Base-by-base conservation (phyloP, 2,113 vertebrate genomes). In the Urocitellus parryii region DNA sequence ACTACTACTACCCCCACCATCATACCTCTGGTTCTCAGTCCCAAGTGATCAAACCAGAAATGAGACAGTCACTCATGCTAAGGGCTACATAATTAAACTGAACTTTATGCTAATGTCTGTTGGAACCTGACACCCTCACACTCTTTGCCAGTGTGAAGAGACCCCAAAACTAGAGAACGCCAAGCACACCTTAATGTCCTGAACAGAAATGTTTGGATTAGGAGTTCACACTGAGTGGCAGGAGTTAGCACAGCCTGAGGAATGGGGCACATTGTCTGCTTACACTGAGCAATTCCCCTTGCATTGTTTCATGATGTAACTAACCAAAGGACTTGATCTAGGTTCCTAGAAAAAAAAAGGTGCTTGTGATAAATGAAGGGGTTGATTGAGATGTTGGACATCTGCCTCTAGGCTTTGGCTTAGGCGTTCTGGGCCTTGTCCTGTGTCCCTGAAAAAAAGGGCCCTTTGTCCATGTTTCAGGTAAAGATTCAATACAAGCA, bases 401-500 rank as follows among this genome's bases (percentile, higher is more conserved):
- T 51, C 0, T 48, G 22, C 45, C 65, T 79, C 34, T 79, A 72
- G 42, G 18, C 32, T 94, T 79, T 72, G 39, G n/a, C 29, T 70
- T 68, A 56, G n/a, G 16, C 25, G 42, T 65, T 8, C 10, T 51
- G 37, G 48, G 4, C 34, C 92, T 53, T 90, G 12, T 68, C 37
- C 94, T 72, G 10, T 92, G 51, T 22, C 12, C 25, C 16, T 53
- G 42, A 32, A 70, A 80, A 29, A 92, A 78, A 89, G 58, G 14
- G 70, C 48, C 27, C 29, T 94, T 27, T 70, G 63, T 14, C 8
- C 12, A 86, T 14, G n/a, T 85, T 89, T 92, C 20, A 87, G n/a
- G 65, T 74, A 34, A 97, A 96, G n/a, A 76, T 93, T 73, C 1
- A 78, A 61, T 39, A 65, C 29, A 80, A 45, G 18, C 56, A 74